phyloP scores from a whole-genome alignment of 1,140 invertebrate genomes.

The Drosophila nasuta region DNA sequence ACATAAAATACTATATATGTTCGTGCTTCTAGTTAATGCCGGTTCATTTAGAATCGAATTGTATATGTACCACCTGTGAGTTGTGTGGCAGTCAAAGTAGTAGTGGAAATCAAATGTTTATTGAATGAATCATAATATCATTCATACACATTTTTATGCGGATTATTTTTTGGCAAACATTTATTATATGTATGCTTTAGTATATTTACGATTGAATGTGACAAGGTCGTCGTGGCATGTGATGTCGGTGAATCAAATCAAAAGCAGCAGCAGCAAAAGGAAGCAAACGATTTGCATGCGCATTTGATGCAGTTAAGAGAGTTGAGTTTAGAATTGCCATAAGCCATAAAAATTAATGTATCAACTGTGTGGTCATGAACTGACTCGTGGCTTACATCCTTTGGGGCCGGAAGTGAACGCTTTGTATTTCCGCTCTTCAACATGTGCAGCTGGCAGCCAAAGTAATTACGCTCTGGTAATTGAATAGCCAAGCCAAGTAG shows the following conservation, averaged over 20 bases:
- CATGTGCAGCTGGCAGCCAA: constrained; percentile 17
- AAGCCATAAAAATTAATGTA: constrained; percentile 42
- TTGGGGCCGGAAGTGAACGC: constrained; percentile 46
- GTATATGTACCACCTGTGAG: constrained; percentile 22
- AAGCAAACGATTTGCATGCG: constrained; percentile 30
- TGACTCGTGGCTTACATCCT: constrained; percentile 51
- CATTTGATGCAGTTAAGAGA: constrained; percentile 14
- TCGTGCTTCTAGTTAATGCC: constrained; percentile 24
- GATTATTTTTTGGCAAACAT: constrained; percentile 2
- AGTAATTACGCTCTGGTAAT: constrained; percentile 38
- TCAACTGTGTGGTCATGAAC: background rate
- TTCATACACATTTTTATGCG: constrained; percentile 18
- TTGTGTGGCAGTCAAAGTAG: constrained; percentile 22
- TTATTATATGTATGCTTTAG: background rate
- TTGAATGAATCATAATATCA: constrained; percentile 35
- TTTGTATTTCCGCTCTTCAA: constrained; percentile 44
- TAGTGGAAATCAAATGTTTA: constrained; percentile 25
- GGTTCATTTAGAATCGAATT: constrained; percentile 15
- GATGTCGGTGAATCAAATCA: constrained; percentile 17
- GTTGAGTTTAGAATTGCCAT: constrained; percentile 14
- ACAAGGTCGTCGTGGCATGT: constrained; percentile 26
- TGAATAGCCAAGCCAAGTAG: constrained; percentile 24
- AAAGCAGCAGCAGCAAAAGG: constrained; percentile 15
- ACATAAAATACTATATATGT: constrained; percentile 10
- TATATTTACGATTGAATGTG: constrained; percentile 20